Base-by-base conservation (phyloP, 2,888 invertebrate genomes). In the Serrognathus titanus region DNA sequence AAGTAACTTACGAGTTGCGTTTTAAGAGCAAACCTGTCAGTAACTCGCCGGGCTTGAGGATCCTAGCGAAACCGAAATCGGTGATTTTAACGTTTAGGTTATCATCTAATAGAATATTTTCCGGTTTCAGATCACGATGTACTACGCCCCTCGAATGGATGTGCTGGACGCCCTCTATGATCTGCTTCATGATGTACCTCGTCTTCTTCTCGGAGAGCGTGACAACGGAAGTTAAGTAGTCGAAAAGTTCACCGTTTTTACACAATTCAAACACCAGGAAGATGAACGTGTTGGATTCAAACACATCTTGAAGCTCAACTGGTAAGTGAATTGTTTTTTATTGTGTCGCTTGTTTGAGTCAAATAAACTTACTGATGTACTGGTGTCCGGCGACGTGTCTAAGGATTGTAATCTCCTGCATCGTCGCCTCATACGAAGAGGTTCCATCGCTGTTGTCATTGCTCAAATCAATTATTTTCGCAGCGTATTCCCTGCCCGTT, bases 261-360 rank as follows among this genome's bases (percentile, higher is more conserved):
- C 97, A 98, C 71, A 98, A 79, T 80, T 98, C 97, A 78, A 97
- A 97, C 63, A 98, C 96, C 68, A 97, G 83, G 79, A 98, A 98
- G 70, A 97, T 94, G 78, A 97, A 99, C 20, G 98, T 97, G 70
- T 88, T 91, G 1, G 98, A 97, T 80, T 98, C 96, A 78, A 97
- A 99, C 47, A 97, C 96, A 79, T 99, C 98, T 78, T 98, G 97
- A 43, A 99, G 84, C 78, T 96, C 94, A 82, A 99, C 97, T 97
- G 83, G 56, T 89, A 88, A 66, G 24, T 13, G 7, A 43, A 39
- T 43, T 36, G 5, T 35, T 48, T 16, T 3, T 1, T 16, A 16
- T 16, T 31, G 43, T 36, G 45, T 40, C 39, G 10, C 37, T 37
- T 46, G 24, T 50, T 11, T 20, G 54, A 36, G 57, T 46, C 74